Evolutionary conservation across 1,140 invertebrate species (phyloP), one percentile per base, ranked within the genome.

Genomic region (Hypothenemus hampei): DNA sequence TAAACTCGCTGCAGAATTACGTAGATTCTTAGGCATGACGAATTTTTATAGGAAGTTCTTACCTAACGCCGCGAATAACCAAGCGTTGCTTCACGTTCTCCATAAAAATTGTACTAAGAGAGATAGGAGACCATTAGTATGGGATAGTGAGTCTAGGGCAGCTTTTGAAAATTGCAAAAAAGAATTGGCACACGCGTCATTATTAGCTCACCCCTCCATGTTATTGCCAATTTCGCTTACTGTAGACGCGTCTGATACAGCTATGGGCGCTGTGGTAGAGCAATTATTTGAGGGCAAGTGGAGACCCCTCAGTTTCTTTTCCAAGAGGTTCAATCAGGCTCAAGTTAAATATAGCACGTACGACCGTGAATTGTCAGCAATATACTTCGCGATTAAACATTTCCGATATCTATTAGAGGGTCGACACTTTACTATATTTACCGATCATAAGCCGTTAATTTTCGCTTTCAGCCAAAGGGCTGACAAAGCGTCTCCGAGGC

Each of bases 341-440:
- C 61, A 76, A 59, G 29, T 49, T 15, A 67, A 69, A 20, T 74
- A 74, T 35, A 63, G 62, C 8, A 63, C 70, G 2, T 77, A 72
- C 60, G 73, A 75, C 50, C 47, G 71, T 4, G 75, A 79, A 60
- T 57, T 78, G 1, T 44, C 77, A 4, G 76, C 72, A 0, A 70
- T 75, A 16, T 78, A 76, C 58, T 10, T 48, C 10, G 61, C 67
- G 0, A 46, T 74, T 16, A 59, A 49, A 31, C 40, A 69, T 37
- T 71, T 72, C 53, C 16, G 45, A 11, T 57, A 65, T 31, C 21
- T 65, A 26, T 6, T 72, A 7, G 65, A 72, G 61, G 68, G 58
- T 2, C 22, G 58, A 11, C 6, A 23, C 3, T 70, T 72, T 37
- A 41, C 37, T 0, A 65, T 73, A 3, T 71, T 56, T 35, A 75